Base-by-base conservation (phyloP, 2,888 invertebrate genomes). In the Athalia rosae region DNA sequence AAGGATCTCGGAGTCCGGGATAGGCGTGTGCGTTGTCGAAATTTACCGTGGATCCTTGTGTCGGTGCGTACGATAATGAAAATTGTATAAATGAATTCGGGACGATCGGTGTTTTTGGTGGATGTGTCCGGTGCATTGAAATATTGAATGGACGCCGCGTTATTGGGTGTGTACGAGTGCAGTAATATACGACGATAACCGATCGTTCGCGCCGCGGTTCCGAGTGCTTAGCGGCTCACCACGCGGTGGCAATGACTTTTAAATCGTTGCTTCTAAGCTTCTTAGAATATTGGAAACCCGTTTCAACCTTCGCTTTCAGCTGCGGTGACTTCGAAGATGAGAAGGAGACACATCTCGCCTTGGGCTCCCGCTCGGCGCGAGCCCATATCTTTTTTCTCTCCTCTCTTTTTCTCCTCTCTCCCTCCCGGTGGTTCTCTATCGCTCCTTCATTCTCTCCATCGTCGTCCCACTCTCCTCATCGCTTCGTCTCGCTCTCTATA, bases 281-380 rank as follows among this genome's bases (percentile, higher is more conserved):
- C 81, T 81, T 77, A 78, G 81, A 83, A 83, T 81, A 80, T 79
- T 79, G 82, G 79, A 82, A 84, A 85, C 83, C 82, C 81, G 85
- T 84, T 84, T 78, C 53, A 80, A 74, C 79, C 80, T 83, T 84
- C 83, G 82, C 81, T 82, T 83, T 85, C 82, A 63, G 67, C 79
- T 15, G 56, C 15, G 61, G 61, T 28, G 28, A 28, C 61, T 62
- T 74, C 61, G 61, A 74, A 74, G 61, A 48, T 61, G 74, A 74
- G 61, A n/a, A 59, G 73, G 74, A 74, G 74, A 74, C 74, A 74
- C 74, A 74, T 74, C 74, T 74, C 61, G 74, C 74, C 74, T 74
- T 62, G 74, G 74, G 74, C 74, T 74, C 74, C 7, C 13, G 13
- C n/a, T 43, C 28, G 45, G 28, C 69, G 69, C 69, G 41, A 8